Evolutionary conservation across 2,888 invertebrate species (phyloP).

Genomic region (Syrphus vitripennis): DNA sequence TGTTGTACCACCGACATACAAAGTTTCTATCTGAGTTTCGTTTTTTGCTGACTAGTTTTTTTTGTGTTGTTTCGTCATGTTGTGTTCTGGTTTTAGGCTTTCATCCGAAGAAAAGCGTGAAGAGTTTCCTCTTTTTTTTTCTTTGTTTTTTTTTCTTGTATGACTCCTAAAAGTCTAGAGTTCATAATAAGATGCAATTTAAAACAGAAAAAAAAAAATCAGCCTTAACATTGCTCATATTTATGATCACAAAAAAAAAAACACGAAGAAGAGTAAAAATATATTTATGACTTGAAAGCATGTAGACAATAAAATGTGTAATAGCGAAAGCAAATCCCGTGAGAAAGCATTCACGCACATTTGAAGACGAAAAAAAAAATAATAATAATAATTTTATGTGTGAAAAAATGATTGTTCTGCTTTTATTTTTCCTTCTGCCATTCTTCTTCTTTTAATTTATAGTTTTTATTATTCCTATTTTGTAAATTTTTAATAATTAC

Average conservation of each 20-base stretch:
- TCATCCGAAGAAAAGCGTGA: conserved; percentile 41
- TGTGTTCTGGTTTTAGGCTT: conserved; percentile 45
- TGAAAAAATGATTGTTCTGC: conserved; percentile 32
- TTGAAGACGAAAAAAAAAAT: background rate
- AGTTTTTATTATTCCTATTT: background rate
- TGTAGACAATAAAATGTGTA: conserved; percentile 16
- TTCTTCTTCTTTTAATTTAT: background rate
- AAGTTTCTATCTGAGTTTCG: conserved; percentile 63
- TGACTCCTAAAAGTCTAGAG: conserved; percentile 60
- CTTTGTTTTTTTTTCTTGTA: too few species aligned
- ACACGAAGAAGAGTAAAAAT: conserved; percentile 17
- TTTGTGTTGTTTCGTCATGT: conserved; percentile 17
- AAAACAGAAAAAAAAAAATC: background rate
- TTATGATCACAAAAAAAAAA: conserved; percentile 33
- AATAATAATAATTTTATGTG: conserved; percentile 59
- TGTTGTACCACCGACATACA: conserved; percentile 56
- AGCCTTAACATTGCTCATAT: conserved; percentile 49
- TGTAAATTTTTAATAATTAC: background rate
- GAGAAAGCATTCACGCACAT: conserved; percentile 66
- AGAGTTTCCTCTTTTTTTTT: conserved; percentile 25
- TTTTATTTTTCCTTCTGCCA: background rate
- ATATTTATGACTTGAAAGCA: conserved; percentile 22
- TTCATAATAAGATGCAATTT: conserved; percentile 44
- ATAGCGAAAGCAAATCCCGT: conserved; percentile 57
- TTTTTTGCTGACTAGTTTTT: conserved; percentile 25